Evolutionary conservation across 2,113 vertebrate species (phyloP).

Genomic region (Nyctibius bracteatus): DNA sequence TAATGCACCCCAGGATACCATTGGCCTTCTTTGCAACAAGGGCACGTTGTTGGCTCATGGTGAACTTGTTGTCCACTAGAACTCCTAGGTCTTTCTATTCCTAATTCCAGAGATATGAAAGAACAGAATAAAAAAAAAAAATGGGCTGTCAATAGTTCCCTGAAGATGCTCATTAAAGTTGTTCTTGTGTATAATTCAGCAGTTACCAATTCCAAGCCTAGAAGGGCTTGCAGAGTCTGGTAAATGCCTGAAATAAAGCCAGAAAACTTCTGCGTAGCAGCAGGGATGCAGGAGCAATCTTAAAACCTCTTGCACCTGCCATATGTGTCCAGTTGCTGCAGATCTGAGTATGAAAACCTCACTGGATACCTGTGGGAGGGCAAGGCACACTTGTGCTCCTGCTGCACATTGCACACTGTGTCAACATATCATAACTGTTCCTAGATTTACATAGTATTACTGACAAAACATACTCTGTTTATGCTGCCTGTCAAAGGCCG

Average conservation of each 20-base stretch:
- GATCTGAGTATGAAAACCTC: background rate
- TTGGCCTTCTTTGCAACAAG: too few species aligned
- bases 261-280: background rate
- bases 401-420: background rate
- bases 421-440: background rate
- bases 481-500: background rate
- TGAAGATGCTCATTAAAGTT: background rate
- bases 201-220: background rate
- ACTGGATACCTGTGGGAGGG: constrained; percentile 16
- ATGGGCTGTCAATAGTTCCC: background rate
- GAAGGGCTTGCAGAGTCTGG: background rate
- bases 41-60: too few species aligned
- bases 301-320: constrained; percentile 17
- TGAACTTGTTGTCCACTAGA: too few species aligned
- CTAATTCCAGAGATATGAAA: background rate
- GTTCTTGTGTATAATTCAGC: background rate
- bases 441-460: constrained; percentile 18
- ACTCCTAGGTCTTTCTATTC: too few species aligned
- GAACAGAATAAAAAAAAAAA: background rate
- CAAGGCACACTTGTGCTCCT: background rate
- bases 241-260: constrained; percentile 9
- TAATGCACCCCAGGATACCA: too few species aligned
- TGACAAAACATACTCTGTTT: constrained; percentile 24
- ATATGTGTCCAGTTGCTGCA: background rate
- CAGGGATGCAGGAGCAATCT: background rate